Base-by-base conservation (phyloP, 2,113 vertebrate species). In the Orientallactaga bullata region DNA sequence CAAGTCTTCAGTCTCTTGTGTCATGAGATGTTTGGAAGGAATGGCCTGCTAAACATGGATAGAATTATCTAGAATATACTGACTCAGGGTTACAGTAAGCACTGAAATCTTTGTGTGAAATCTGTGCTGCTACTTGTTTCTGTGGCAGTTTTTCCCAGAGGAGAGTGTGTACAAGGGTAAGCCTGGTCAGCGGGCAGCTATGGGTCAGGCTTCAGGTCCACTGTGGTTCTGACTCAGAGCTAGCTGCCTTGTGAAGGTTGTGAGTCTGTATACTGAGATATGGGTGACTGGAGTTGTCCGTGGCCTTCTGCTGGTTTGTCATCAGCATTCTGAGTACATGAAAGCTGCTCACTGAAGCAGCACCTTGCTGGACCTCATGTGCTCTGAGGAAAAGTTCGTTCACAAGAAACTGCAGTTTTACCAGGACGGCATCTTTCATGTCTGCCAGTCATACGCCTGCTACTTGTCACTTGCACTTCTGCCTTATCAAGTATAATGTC, bases 51-150 rank as follows among this genome's bases (percentile, higher is more conserved):
- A 37, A 91, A 80, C 92, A 96, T 21, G 39, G 85, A 7, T 55
- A 60, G 30, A 94, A 73, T 81, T 94, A 39, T 85, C 47, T 85
- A 32, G 30, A 93, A 91, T 80, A 82, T 88, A 78, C 85, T 93
- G 91, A 65, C 73, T 63, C 23, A 61, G 51, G 51, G 42, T 88
- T 42, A 84, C 85, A 71, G 13, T 88, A 60, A 58, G 71, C n/a
- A 87, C 88, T 32, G 37, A 93, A 69, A 72, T 37, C 89, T 96
- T 91, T 73, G 61, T 63, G 61, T 63, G 18, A 66, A 94, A 32
- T 23, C 26, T 79, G 4, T 4, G 58, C 42, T 96, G 55, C 17
- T 1, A 37, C 4, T 88, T 85, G 32, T 24, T 65, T 28, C 51
- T 86, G 30, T n/a, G 18, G 12, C 58, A 21, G 39, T 80, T 95